Percentiles rank a stretch among this genome's conserved stretches.
Conservation (phyloP, 2,113 vertebrate species). For the Notothenia coriiceps region DNA sequence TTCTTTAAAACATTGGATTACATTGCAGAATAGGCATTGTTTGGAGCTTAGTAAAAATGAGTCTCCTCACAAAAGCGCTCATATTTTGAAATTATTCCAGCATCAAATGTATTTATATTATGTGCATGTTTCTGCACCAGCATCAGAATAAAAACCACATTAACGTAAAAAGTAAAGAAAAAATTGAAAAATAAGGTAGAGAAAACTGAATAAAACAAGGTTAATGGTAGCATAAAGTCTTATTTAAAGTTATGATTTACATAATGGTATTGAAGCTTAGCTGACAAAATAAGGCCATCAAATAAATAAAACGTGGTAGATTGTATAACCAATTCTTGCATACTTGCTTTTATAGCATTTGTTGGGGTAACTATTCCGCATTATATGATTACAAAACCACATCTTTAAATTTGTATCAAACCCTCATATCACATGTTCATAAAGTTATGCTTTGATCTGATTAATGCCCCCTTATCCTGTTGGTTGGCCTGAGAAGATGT, state of each 20-base stretch:
- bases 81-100: background rate
- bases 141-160: too few species aligned
- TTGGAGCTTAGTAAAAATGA: background rate
- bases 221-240: too few species aligned
- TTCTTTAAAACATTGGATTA: too few species aligned
- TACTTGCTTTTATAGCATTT: background rate
- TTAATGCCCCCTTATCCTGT: constrained; percentile 58
- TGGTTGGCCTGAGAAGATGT: constrained; percentile 58
- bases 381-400: background rate
- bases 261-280: background rate
- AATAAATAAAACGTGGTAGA: background rate
- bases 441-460: constrained; percentile 64
- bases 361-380: background rate
- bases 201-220: too few species aligned
- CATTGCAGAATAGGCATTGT: too few species aligned
- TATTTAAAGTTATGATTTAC: background rate
- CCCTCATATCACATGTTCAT: constrained; percentile 46
- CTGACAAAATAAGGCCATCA: background rate
- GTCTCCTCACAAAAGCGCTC: background rate
- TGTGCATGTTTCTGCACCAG: background rate
- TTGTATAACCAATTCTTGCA: background rate
- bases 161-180: too few species aligned
- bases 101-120: background rate
- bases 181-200: too few species aligned
- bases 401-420: background rate